Base-by-base conservation (phyloP, 2,797 vertebrate genomes). In the Threskiornis aethiopicus region DNA sequence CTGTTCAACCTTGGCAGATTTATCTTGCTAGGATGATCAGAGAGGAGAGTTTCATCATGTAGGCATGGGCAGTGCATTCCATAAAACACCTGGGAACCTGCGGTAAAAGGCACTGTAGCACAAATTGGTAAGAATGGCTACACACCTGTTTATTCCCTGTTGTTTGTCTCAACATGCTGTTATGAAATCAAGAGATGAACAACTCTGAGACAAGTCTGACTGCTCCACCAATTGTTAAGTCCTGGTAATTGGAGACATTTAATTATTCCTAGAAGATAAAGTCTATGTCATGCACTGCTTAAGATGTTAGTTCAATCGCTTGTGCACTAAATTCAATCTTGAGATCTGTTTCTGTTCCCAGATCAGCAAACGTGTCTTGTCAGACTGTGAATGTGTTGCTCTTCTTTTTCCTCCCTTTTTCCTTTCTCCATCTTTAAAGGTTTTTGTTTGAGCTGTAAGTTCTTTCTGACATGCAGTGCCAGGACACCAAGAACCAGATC, bases 281-380 rank as follows among this genome's bases (percentile, higher is more conserved):
- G 17, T 26, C 18, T 69, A 16, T 28, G 9, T 3, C 20, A 31
- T 39, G 10, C 5, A 7, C 13, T 72, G 13, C 15, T 54, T 26
- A 46, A 47, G 4, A 31, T 7, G 2, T 28, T 61, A 49, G 9
- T 31, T 3, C 3, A 77, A 73, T 59, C 0, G 0, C 6, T 46
- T 49, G 9, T 62, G 26, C 16, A 25, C 16, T 82, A 69, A 65
- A 70, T 39, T 70, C 0, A 24, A 6, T 26, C 26, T 66, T 37
- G 5, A 91, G 49, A 51, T 35, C 19, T 76, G 4, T 39, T 90
- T 80, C 35, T 52, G 6, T 13, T 76, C 26, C 18, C 16, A 66
- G 16, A 62, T 19, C 16, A 46, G 19, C 18, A 79, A 69, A 16
- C 0, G 13, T n/a, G 28, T 33, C 16, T 86, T 73, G 10, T 25